A percentile compares a stretch with the other conserved stretches of the same genome.
These are phyloP conservation scores for Ostrea edulis DNA, from an alignment of 1,140 invertebrate species.

Conservation along the genomic window DNA sequence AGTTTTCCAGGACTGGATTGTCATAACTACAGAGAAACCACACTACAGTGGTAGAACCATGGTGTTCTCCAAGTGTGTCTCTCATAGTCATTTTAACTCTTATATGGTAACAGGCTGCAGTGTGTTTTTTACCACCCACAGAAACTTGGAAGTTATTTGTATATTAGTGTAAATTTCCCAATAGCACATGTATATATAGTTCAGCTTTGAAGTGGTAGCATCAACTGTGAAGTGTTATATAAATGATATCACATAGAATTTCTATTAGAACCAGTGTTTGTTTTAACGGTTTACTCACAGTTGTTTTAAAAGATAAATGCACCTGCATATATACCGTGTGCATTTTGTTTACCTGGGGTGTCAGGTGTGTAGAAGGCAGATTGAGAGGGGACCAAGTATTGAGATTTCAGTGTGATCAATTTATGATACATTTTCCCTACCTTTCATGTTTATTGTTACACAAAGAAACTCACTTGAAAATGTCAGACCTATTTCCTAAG, in stretches of 20 bases:
- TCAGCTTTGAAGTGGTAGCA: not conserved
- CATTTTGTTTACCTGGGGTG: slow-evolving; percentile 4
- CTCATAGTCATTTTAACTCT: too few relatives aligned
- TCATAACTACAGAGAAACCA: too few relatives aligned
- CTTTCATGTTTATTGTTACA: slow-evolving; percentile 30
- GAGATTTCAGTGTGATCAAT: not conserved
- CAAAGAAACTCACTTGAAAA: not conserved
- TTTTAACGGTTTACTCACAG: not conserved
- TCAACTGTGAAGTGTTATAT: not conserved
- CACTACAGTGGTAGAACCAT: too few relatives aligned
- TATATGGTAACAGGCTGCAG: too few relatives aligned
- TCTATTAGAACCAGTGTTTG: not conserved
- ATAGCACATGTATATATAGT: too few relatives aligned
- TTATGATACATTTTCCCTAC: not conserved
- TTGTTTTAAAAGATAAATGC: not conserved
- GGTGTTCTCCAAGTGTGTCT: too few relatives aligned
- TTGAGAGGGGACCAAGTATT: not conserved
- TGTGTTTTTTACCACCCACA: too few relatives aligned
- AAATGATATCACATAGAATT: not conserved
- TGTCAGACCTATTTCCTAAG: slow-evolving; percentile 1
- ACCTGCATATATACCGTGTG: not conserved
- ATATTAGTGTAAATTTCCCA: too few relatives aligned
- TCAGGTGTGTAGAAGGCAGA: slow-evolving; percentile 1
- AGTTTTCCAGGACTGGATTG: too few relatives aligned
- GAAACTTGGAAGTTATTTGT: too few relatives aligned